phyloP scores from a whole-genome alignment of 2,888 invertebrate species.

The Oligia strigilis region DNA sequence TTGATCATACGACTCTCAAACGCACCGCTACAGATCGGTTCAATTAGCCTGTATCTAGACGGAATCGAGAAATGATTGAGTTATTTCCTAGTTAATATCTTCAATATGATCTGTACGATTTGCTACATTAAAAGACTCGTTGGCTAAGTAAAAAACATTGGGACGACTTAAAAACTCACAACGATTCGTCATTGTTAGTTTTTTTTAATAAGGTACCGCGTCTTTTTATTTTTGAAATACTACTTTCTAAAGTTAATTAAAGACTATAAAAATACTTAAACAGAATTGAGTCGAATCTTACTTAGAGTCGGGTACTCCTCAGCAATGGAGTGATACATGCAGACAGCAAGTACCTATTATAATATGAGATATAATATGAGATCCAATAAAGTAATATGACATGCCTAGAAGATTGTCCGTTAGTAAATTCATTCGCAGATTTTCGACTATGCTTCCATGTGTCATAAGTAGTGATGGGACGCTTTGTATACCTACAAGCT shows the following conservation, averaged over 20 bases:
- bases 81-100: conserved; percentile 48
- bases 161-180: not conserved
- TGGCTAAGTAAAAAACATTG: not conserved
- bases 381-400: too few species aligned
- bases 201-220: not conserved
- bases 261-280: not conserved
- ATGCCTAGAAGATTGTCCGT: too few species aligned
- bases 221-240: not conserved
- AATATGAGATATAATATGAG: too few species aligned
- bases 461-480: too few species aligned
- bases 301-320: too few species aligned
- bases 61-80: conserved; percentile 35
- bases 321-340: not conserved
- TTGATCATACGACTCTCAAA: conserved; percentile 36
- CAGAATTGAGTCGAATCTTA: not conserved
- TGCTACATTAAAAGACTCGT: conserved; percentile 17
- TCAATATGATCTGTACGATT: conserved; percentile 39
- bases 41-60: conserved; percentile 54
- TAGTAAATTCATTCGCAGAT: too few species aligned
- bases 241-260: conserved; percentile 38
- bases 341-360: too few species aligned
- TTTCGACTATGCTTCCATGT: too few species aligned
- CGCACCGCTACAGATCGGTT: conserved; percentile 25
- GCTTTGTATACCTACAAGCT: too few species aligned
- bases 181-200: not conserved